phyloP scores from a whole-genome alignment of 30 jellyfish, hydroid and myxozoan species.

The Sanderia malayensis region DNA sequence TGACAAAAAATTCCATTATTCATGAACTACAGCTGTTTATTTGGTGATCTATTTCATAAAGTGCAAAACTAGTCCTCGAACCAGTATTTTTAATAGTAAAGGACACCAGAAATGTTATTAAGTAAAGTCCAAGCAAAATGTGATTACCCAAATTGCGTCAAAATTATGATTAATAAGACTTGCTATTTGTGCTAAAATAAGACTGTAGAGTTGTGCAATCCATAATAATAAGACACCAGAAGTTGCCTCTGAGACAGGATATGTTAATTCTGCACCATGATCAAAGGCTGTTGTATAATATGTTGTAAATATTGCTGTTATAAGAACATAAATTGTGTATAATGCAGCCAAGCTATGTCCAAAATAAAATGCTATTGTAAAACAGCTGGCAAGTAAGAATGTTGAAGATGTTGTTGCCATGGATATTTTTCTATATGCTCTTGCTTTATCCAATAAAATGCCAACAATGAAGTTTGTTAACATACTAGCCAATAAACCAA shows the following conservation, averaged over 20 bases:
- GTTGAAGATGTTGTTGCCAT: conserved; percentile 44
- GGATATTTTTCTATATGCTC: conserved; percentile 51
- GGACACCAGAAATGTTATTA: not conserved
- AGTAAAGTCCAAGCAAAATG: not conserved
- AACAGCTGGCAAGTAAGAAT: conserved; percentile 23
- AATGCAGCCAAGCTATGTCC: conserved; percentile 19
- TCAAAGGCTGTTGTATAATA: conserved; percentile 86
- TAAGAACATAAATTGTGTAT: conserved; percentile 10
- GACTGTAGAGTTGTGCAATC: conserved; percentile 52
- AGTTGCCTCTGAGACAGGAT: conserved; percentile 48
- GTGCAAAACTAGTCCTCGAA: not conserved
- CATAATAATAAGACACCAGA: conserved; percentile 50
- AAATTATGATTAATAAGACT: conserved; percentile 12
- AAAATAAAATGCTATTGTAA: conserved; percentile 29
- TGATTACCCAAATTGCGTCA: not conserved
- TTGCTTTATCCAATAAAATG: conserved; percentile 54
- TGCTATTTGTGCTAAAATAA: conserved; percentile 13
- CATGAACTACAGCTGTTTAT: too few species aligned
- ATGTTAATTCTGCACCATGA: conserved; percentile 76
- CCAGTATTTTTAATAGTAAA: not conserved
- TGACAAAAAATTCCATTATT: too few species aligned
- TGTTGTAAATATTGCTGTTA: conserved; percentile 16
- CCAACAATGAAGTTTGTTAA: conserved; percentile 65
- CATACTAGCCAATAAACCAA: conserved; percentile 58
- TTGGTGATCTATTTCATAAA: too few species aligned